Conservation (phyloP, 2,888 invertebrate genomes). For the Heliconius cydno region DNA sequence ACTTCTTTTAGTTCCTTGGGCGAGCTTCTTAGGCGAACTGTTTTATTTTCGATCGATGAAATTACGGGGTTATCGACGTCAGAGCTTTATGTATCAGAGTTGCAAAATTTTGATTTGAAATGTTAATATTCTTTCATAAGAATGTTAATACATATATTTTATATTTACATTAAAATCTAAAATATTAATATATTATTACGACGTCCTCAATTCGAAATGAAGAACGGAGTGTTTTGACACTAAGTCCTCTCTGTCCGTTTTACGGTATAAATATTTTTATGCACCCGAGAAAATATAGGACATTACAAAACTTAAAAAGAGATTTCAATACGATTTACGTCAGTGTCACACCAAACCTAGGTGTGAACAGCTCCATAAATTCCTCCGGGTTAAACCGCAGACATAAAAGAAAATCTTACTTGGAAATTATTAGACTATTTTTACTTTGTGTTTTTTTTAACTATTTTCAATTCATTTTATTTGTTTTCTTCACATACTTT, state of each 20-base stretch:
- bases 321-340: slow-evolving; percentile 14
- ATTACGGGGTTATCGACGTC: too few species aligned
- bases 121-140: too few species aligned
- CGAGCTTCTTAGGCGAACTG: too few species aligned
- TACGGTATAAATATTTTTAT: neutral
- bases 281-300: neutral
- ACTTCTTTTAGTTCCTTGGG: too few species aligned
- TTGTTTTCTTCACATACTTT: neutral
- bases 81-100: too few species aligned
- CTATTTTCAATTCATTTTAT: neutral
- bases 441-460: neutral
- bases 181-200: too few species aligned
- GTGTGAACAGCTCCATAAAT: slow-evolving; percentile 11
- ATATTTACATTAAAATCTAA: too few species aligned
- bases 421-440: neutral
- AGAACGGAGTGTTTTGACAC: neutral
- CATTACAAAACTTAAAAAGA: neutral
- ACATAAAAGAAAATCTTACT: slow-evolving; percentile 7
- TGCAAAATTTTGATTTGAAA: too few species aligned
- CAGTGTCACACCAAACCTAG: neutral
- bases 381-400: neutral
- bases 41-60: too few species aligned
- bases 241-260: neutral
- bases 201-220: too few species aligned
- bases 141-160: too few species aligned